Evolutionary conservation across 2,888 invertebrate genomes (phyloP), one percentile per base, ranked within the genome.

Genomic region (Scaptomyza reducta): DNA sequence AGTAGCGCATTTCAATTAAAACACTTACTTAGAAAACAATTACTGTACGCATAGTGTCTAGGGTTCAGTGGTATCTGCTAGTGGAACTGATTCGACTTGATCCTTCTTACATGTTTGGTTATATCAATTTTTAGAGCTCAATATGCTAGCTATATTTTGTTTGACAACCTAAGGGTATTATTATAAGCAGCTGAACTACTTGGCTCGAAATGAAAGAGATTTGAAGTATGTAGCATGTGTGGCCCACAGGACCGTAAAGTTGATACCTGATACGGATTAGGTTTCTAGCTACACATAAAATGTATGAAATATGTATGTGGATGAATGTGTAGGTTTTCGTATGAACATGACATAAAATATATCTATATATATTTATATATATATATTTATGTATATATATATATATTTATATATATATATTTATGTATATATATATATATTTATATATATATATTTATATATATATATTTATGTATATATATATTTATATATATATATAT

Each of bases 291-390:
- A 33, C 38, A 57, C 49, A 27, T 31, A 50, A 41, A 14, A 18
- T 27, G 9, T 16, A 50, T 27, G 5, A 9, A 50, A 25, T 38
- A 14, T 50, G 14, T 13, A 7, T 9, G 27, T 38, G 14, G 31
- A 14, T 44, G 33, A 16, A 38, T 46, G 31, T 40, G 38, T 31
- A 27, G 41, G 10, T 25, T 29, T 46, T 16, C 35, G 29, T 66
- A 50, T 46, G 40, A 25, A 57, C 40, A 46, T 59, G 66, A 38
- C 56, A 64, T 57, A 53, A 70, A 72, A 53, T 35, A 57, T 35
- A 44, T 38, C 49, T 38, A 35, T 33, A 22, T 22, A 3, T 22
- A 22, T 22, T 2, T 22, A 22, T 22, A 22, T 22, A 22, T 3
- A 22, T 22, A n/a, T n/a, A n/a, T n/a, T n/a, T 35, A 57, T 35